Evolutionary conservation across 2,888 invertebrate genomes (phyloP).

Genomic region (Phyllotreta striolata): DNA sequence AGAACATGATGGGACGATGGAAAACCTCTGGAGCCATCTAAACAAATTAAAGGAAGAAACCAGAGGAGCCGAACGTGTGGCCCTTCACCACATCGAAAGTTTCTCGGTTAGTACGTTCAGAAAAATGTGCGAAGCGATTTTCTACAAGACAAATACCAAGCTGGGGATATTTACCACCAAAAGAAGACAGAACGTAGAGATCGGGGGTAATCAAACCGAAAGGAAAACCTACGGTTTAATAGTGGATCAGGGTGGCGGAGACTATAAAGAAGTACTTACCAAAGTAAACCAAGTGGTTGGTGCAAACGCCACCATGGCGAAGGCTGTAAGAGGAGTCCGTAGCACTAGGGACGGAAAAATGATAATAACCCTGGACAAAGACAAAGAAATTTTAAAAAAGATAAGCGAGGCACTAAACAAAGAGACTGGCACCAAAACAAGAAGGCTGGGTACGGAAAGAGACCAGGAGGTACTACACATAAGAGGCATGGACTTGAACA

Average conservation of each 20-base stretch:
- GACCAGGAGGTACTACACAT: too few relatives aligned
- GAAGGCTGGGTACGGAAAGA: not conserved
- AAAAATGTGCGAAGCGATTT: conserved; percentile 3
- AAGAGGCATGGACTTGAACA: too few relatives aligned
- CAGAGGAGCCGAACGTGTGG: not conserved
- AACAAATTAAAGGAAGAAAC: not conserved
- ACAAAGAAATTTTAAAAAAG: not conserved
- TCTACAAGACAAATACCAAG: not conserved
- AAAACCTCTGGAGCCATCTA: not conserved
- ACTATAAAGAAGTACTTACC: not conserved
- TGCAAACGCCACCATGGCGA: not conserved
- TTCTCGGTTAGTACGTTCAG: not conserved
- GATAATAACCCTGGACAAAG: conserved; percentile 3
- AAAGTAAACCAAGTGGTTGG: not conserved
- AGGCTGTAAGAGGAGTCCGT: not conserved
- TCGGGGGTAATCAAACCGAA: too few relatives aligned
- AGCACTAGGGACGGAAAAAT: conserved; percentile 10
- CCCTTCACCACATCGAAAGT: not conserved
- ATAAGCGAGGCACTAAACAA: not conserved
- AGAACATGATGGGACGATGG: not conserved
- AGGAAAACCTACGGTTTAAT: not conserved
- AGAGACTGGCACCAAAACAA: not conserved
- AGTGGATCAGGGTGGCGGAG: not conserved
- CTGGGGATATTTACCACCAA: not conserved
- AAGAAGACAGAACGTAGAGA: too few relatives aligned